Conservation (phyloP, 2,888 invertebrate species). For the Tetanocera ferruginea region DNA sequence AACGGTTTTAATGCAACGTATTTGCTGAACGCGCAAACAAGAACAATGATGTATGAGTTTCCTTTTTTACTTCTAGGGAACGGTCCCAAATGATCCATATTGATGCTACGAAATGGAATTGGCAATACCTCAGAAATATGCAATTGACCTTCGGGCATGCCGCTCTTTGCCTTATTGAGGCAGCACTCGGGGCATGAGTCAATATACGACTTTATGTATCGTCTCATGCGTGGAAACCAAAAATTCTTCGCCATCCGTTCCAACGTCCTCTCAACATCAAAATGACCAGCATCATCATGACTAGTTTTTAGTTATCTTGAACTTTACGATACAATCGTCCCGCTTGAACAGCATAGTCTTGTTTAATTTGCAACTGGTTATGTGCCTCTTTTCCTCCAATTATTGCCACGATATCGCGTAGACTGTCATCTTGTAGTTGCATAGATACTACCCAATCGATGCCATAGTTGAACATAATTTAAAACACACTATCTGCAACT, state of each 20-base stretch:
- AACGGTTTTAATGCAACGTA: slow-evolving; percentile 30
- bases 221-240: slow-evolving; percentile 50
- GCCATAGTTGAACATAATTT: background rate
- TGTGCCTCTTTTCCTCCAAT: background rate
- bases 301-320: slow-evolving; percentile 31
- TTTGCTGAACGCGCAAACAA: slow-evolving; percentile 36
- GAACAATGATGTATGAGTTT: slow-evolving; percentile 22
- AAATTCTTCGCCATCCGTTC: slow-evolving; percentile 42
- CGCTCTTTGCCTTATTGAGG: slow-evolving; percentile 44
- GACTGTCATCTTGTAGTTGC: slow-evolving; percentile 17
- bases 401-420: background rate
- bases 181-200: slow-evolving; percentile 43
- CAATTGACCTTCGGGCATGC: slow-evolving; percentile 39
- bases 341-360: slow-evolving; percentile 39
- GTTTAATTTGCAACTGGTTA: background rate
- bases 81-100: slow-evolving; percentile 42
- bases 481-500: background rate
- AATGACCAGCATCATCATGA: slow-evolving; percentile 53
- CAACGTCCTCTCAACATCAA: slow-evolving; percentile 48
- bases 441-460: slow-evolving; percentile 15
- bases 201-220: slow-evolving; percentile 50
- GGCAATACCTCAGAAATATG: slow-evolving; percentile 37
- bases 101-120: slow-evolving; percentile 40
- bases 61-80: slow-evolving; percentile 36
- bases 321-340: slow-evolving; percentile 44